A percentile compares a stretch with the other conserved stretches of the same genome.
phyloP scores from a whole-genome alignment of 2,888 invertebrate species.

The Microctonus brassicae region DNA sequence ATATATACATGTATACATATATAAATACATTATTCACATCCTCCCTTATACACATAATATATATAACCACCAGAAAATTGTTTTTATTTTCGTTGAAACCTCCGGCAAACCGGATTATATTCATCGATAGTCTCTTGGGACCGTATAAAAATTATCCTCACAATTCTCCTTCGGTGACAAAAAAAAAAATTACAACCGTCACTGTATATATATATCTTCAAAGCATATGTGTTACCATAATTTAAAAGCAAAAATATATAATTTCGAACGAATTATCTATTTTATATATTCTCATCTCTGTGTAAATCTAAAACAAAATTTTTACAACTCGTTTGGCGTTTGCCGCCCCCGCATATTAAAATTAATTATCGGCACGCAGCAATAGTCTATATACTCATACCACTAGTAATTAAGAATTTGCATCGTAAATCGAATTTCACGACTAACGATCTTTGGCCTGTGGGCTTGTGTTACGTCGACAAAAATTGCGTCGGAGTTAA shows the following conservation, averaged over 20 bases:
- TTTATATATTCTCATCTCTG: not conserved
- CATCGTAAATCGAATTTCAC: slow-evolving; percentile 40
- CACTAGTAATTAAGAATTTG: slow-evolving; percentile 38
- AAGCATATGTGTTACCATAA: not conserved
- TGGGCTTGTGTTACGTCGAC: not conserved
- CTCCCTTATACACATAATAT: not conserved
- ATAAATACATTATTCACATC: not conserved
- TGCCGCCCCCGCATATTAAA: slow-evolving; percentile 29
- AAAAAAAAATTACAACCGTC: not conserved
- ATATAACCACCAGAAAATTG: not conserved
- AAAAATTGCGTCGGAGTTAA: slow-evolving; percentile 35
- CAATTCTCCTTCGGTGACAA: not conserved
- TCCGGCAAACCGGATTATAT: not conserved
- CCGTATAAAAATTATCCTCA: no score
- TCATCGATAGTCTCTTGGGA: not conserved
- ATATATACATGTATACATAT: no score
- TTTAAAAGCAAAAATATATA: no score
- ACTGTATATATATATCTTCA: not conserved
- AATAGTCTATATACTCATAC: slow-evolving; percentile 1
- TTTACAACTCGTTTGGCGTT: slow-evolving; percentile 19
- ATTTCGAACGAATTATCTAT: no score
- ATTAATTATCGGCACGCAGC: slow-evolving; percentile 32
- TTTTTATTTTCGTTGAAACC: not conserved
- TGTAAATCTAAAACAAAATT: not conserved
- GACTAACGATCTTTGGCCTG: slow-evolving; percentile 34